Percentiles rank a stretch among this genome's conserved stretches.
Conservation (phyloP, 2,113 vertebrate genomes). For the Callospermophilus lateralis region DNA sequence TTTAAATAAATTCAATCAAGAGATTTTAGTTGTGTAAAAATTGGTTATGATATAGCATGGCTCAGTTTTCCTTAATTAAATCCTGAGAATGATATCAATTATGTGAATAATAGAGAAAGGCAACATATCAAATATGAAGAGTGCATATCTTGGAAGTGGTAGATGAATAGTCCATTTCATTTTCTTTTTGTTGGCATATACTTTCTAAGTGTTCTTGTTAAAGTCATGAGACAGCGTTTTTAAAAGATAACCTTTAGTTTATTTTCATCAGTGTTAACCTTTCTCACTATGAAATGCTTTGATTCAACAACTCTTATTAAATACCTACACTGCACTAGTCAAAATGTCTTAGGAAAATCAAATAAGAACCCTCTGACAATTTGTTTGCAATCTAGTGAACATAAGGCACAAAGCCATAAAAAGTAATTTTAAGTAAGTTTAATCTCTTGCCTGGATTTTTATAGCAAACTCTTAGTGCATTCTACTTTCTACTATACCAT, state of each 20-base stretch:
- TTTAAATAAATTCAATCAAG: neutral
- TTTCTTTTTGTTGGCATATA: neutral
- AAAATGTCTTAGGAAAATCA: neutral
- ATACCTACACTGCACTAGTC: neutral
- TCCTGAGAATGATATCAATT: neutral
- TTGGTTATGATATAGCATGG: neutral
- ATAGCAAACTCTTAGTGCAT: neutral
- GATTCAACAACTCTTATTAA: neutral
- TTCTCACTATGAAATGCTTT: neutral
- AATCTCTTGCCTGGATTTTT: neutral
- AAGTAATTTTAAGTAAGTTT: neutral
- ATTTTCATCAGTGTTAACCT: neutral
- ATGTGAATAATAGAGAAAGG: neutral
- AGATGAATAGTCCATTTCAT: neutral
- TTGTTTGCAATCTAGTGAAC: neutral
- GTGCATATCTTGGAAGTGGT: neutral
- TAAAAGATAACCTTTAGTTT: neutral
- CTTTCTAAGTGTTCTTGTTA: slow-evolving; percentile 8
- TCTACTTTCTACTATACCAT: neutral
- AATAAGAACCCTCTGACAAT: neutral
- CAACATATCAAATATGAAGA: neutral
- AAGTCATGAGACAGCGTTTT: neutral
- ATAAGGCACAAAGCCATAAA: neutral
- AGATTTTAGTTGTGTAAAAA: neutral
- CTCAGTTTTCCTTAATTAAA: neutral